Evolutionary conservation across 2,113 vertebrate species (phyloP), one percentile per base, ranked within the genome.

Genomic region (Chloropsis cyanopogon): DNA sequence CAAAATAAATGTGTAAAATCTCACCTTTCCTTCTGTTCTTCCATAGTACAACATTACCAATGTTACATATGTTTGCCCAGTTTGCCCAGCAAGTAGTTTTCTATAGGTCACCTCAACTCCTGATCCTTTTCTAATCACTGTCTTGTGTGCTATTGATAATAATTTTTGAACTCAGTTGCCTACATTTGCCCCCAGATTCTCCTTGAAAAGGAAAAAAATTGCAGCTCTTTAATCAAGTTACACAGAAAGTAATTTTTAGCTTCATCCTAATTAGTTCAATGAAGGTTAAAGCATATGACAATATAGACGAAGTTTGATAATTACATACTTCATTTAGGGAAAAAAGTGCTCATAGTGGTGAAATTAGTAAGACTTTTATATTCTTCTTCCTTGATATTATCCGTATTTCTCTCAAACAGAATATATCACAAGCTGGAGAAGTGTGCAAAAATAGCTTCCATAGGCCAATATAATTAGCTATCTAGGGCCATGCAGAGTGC

Each of bases 181-280:
- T 81, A 26, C 5, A 3, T 61, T 80, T 63, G 6, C 46, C 63
- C 59, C 44, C 17, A 46, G 9, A 11, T 73, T 23, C 29, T 85
- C 49, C 21, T 92, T 83, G 72, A 70, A 92, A 73, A 13, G 20
- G 42, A 68, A 92, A 73, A 72, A 88, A 69, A 52, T 37, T 91
- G 17, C 33, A 93, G 41, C 37, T 49, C 20, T 75, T 96, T 84
- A 66, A 60, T 91, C 49, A 95, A 86, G 57, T 75, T 95, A 88
- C 71, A 83, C 79, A 89, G 53, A 73, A 97, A 96, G 50, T 89
- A 78, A 81, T 93, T 89, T 91, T 86, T 93, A 95, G 64, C 33
- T 77, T 95, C 70, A 75, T 69, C 56, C n/a, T 97, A 96, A 97
- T 97, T 96, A 95, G 66, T 93, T 96, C 81, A 96, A 96, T 96